Conservation (phyloP, 2,113 vertebrate genomes). For the Gambusia affinis region DNA sequence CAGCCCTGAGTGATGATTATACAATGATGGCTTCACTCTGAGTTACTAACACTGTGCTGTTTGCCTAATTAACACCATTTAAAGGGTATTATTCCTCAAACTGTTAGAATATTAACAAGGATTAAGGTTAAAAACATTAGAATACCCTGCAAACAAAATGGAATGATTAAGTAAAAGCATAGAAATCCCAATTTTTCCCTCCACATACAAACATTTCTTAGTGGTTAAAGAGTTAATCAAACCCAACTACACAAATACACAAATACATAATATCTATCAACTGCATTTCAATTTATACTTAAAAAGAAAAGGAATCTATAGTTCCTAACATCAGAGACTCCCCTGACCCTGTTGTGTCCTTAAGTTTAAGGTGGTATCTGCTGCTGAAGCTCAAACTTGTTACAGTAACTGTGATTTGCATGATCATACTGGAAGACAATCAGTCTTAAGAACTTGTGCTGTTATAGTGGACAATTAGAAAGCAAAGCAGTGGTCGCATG, state of each 20-base stretch:
- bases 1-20: conserved; percentile 52
- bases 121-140: conserved; percentile 17
- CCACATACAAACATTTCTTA: conserved; percentile 6
- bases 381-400: conserved; percentile 34
- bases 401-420: conserved; percentile 36
- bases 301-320: conserved; percentile 11
- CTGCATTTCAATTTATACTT: conserved; percentile 18
- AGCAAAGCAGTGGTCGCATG: conserved; percentile 36
- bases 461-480: conserved; percentile 15
- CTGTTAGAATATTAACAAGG: conserved; percentile 18
- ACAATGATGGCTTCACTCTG: conserved; percentile 35
- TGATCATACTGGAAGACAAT: conserved; percentile 62
- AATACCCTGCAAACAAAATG: conserved; percentile 14
- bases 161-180: conserved; percentile 12
- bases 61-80: conserved; percentile 30
- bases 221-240: conserved; percentile 26
- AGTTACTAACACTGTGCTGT: conserved; percentile 60
- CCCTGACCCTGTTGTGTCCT: conserved; percentile 64
- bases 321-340: conserved; percentile 49
- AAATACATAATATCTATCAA: conserved; percentile 4
- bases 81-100: conserved; percentile 21
- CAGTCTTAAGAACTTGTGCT: background rate
- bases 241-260: conserved; percentile 17
- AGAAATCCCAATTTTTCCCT: conserved; percentile 25
- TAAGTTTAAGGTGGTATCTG: conserved; percentile 36